Percentiles rank a stretch among this genome's conserved stretches.
phyloP scores from a whole-genome alignment of 2,113 vertebrate species.

The Balaenoptera acutorostrata region DNA sequence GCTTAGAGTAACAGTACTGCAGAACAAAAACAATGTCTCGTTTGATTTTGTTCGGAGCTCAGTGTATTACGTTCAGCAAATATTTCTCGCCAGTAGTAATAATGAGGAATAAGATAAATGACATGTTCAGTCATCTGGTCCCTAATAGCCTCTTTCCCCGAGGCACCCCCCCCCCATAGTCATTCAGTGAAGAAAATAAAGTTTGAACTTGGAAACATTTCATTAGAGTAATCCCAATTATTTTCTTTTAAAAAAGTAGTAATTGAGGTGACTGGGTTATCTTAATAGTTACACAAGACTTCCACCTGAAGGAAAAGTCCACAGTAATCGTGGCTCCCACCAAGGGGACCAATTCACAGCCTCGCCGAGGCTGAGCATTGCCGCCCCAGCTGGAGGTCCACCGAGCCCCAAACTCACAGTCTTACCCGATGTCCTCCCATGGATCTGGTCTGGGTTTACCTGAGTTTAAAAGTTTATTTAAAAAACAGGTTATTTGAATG shows the following conservation, averaged over 20 bases:
- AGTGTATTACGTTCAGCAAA: background rate
- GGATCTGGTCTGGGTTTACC: background rate
- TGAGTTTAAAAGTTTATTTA: background rate
- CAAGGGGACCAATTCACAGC: background rate
- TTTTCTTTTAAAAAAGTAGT: background rate
- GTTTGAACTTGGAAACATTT: background rate
- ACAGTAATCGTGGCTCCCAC: background rate
- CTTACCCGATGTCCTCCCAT: background rate
- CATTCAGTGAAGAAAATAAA: background rate
- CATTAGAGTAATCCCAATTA: background rate
- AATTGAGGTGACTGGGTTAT: background rate
- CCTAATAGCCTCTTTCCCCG: background rate
- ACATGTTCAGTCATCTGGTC: background rate
- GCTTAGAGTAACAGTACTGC: background rate
- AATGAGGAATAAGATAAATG: background rate
- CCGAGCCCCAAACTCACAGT: background rate
- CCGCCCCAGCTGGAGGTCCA: rapidly evolving
- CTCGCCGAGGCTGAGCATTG: background rate
- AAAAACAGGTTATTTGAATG: background rate
- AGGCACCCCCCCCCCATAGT: background rate
- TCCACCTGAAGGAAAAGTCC: background rate
- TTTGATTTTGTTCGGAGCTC: background rate
- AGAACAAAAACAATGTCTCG: background rate
- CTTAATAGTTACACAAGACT: background rate
- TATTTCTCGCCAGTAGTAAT: background rate